Evolutionary conservation across 2,888 invertebrate genomes (phyloP), one percentile per base, ranked within the genome.

Genomic region (Cheilosia variabilis): DNA sequence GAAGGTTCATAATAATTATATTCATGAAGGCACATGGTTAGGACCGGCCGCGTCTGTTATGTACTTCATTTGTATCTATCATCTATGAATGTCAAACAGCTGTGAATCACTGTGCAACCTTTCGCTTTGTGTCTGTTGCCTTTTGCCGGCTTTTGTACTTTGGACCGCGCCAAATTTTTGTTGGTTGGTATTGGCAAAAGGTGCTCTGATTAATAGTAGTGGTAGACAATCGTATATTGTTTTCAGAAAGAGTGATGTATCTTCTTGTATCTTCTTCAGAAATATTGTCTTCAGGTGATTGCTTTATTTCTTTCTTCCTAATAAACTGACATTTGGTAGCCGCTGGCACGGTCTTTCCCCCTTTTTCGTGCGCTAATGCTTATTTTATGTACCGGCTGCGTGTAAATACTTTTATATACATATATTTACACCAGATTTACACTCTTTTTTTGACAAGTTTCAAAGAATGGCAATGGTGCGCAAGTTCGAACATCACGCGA

Each of bases 401-500:
- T 58, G 27, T 31, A 9, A 0, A 22, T 53, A 19, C 10, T 2
- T 17, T 45, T 45, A 15, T 52, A 2, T 57, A 15, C 34, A 1
- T 34, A 19, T 19, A 19, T 19, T n/a, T n/a, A n/a, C n/a, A n/a
- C 1, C 4, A 15, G 9, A 45, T 45, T n/a, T 27, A 27, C 45
- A n/a, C n/a, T 6, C n/a, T 19, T 57, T 45, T 10, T 31, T 69
- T 57, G 2, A 15, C n/a, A 2, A 57, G 31, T 50, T 50, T 37
- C 22, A 10, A 52, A 41, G 13, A 57, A 45, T 19, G 15, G 43
- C 24, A 57, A 22, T 31, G 19, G 22, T 63, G 62, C 73, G 73
- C 63, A 73, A 47, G 62, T 75, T 24, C n/a, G 43, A 75, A 63
- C 19, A 75, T 65, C 57, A 65, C 55, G 65, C 65, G 73, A 63